Evolutionary conservation across 2,888 invertebrate genomes (phyloP).

Genomic region (Antitype chi): DNA sequence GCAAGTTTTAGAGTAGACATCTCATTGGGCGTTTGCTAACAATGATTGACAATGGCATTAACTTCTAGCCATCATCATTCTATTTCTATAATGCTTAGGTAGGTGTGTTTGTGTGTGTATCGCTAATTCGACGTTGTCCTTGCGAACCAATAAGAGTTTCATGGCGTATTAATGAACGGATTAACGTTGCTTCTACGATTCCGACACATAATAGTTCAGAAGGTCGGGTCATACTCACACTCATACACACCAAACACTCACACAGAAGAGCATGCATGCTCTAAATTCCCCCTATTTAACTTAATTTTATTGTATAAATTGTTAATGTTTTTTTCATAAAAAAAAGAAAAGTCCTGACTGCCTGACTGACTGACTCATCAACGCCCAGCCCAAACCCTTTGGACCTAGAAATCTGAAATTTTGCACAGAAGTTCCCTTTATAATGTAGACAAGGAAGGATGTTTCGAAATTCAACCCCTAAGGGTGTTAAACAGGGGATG

Average conservation of each 20-base stretch:
- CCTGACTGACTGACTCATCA: too few relatives aligned
- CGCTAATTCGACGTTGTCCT: slow-evolving; percentile 4
- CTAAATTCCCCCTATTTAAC: background rate
- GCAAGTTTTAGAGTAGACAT: background rate
- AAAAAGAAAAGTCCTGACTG: too few relatives aligned
- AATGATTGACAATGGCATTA: background rate
- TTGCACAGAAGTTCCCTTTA: too few relatives aligned
- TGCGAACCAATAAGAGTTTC: slow-evolving; percentile 33
- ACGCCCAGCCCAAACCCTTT: too few relatives aligned
- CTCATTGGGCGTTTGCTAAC: background rate
- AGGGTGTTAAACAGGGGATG: too few relatives aligned
- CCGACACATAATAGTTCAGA: background rate
- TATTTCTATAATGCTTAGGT: background rate
- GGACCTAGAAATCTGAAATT: too few relatives aligned
- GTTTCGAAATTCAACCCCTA: too few relatives aligned
- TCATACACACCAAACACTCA: background rate
- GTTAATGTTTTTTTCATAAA: background rate
- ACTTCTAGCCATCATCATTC: background rate
- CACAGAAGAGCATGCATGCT: background rate
- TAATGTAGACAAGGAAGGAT: too few relatives aligned
- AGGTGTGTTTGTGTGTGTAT: background rate
- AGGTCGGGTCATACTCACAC: background rate
- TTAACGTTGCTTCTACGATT: slow-evolving; percentile 8
- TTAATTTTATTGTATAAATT: background rate
- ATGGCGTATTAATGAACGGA: slow-evolving; percentile 40